Conservation (phyloP, 2,113 vertebrate genomes). For the Tichodroma muraria region DNA sequence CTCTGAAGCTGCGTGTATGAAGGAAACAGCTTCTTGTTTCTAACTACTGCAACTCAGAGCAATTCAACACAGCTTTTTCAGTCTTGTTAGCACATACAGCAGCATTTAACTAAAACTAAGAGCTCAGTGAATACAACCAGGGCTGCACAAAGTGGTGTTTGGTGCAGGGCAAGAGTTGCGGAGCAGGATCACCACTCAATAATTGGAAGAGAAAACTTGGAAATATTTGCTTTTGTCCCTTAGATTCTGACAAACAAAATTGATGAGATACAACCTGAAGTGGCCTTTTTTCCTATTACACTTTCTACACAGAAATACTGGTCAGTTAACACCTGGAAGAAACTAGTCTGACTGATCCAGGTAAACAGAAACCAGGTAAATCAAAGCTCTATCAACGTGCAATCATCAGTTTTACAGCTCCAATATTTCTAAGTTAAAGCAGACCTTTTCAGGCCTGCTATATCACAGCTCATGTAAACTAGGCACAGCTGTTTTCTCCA, state of each 20-base stretch:
- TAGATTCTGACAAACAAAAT: not conserved
- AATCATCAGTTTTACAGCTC: not conserved
- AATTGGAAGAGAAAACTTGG: not conserved
- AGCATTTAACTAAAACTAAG: not conserved
- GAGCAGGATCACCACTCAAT: not conserved
- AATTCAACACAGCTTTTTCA: not conserved
- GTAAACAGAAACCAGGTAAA: not conserved
- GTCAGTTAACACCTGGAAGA: not conserved
- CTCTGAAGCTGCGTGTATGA: not conserved
- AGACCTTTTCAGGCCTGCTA: not conserved
- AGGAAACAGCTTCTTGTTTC: not conserved
- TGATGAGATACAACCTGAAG: not conserved
- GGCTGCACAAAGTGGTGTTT: not conserved
- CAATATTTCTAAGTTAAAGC: constrained; percentile 6
- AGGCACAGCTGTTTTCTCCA: constrained; percentile 22
- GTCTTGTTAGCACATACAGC: not conserved
- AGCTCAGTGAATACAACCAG: not conserved
- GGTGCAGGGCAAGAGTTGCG: not conserved
- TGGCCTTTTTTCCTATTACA: not conserved
- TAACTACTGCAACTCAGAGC: not conserved
- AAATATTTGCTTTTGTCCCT: not conserved
- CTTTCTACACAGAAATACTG: not conserved
- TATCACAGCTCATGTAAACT: not conserved
- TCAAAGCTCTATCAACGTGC: not conserved
- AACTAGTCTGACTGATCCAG: not conserved